These are phyloP conservation scores for Staurois parvus DNA, from an alignment of 2,797 vertebrate genomes.

Conservation along the genomic window DNA sequence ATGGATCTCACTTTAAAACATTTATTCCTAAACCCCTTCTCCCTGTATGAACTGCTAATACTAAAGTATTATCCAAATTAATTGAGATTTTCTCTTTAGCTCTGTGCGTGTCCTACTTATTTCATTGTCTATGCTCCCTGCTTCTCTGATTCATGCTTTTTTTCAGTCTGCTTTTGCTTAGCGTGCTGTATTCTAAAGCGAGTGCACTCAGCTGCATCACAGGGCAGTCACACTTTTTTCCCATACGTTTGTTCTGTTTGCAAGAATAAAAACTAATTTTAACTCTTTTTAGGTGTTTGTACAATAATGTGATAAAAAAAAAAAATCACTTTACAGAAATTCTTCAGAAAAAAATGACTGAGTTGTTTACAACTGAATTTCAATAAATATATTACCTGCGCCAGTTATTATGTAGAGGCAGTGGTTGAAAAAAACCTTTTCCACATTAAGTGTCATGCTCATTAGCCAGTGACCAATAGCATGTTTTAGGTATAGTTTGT, in stretches of 20 bases:
- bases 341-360: neutral
- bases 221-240: slow-evolving; percentile 19
- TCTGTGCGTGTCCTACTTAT: slow-evolving; percentile 54
- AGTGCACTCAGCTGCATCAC: slow-evolving; percentile 43
- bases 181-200: slow-evolving; percentile 33
- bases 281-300: slow-evolving; percentile 25
- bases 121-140: slow-evolving; percentile 56
- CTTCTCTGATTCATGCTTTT: slow-evolving; percentile 45
- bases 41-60: slow-evolving; percentile 54
- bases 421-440: too few relatives aligned
- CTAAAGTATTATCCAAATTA: slow-evolving; percentile 60
- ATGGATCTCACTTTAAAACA: slow-evolving; percentile 57
- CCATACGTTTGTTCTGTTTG: slow-evolving; percentile 7
- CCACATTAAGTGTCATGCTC: too few relatives aligned
- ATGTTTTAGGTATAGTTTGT: too few relatives aligned
- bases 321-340: neutral
- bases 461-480: too few relatives aligned
- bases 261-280: neutral
- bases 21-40: slow-evolving; percentile 52
- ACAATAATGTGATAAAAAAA: slow-evolving; percentile 20
- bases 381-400: too few relatives aligned
- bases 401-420: too few relatives aligned
- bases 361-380: neutral
- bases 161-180: slow-evolving; percentile 45
- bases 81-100: slow-evolving; percentile 61